A percentile compares a stretch with the other conserved stretches of the same genome.
phyloP scores from a whole-genome alignment of 2,888 invertebrate species.

The Tolmerus cingulatus region DNA sequence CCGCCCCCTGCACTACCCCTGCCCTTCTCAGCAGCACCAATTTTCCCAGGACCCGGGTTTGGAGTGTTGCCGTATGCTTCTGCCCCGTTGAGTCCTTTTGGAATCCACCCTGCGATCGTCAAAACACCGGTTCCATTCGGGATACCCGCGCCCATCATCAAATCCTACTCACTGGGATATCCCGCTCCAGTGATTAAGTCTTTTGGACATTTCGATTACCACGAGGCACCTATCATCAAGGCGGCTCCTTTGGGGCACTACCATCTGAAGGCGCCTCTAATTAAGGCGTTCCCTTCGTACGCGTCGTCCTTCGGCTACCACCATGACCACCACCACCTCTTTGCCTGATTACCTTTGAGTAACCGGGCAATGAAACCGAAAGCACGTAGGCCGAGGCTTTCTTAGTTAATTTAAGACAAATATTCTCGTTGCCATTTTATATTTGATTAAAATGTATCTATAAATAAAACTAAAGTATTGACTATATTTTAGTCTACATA shows the following conservation, averaged over 20 bases:
- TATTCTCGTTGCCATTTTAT: not conserved
- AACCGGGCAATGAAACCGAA: not conserved
- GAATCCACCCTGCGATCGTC: slow-evolving; percentile 24
- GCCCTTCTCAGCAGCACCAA: not conserved
- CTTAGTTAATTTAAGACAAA: not conserved
- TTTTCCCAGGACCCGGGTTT: not conserved
- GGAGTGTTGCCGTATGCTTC: not conserved
- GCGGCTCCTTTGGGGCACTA: not conserved
- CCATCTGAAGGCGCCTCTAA: slow-evolving; percentile 30
- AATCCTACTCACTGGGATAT: slow-evolving; percentile 30
- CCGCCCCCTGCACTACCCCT: not conserved
- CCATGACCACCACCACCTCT: not conserved
- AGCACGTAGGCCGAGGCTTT: not conserved
- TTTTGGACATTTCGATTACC: slow-evolving; percentile 19
- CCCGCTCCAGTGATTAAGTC: slow-evolving; percentile 42
- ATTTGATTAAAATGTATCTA: not conserved
- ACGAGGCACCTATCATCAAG: slow-evolving; percentile 34
- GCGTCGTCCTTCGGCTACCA: slow-evolving; percentile 34
- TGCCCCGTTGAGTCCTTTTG: not conserved
- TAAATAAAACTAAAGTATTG: not conserved
- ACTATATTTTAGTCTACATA: not conserved
- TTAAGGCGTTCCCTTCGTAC: slow-evolving; percentile 26
- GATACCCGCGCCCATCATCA: slow-evolving; percentile 22
- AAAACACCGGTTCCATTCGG: slow-evolving; percentile 39
- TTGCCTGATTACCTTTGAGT: slow-evolving; percentile 1